Conservation (phyloP, 2,797 vertebrate genomes). For the Agapornis canus region DNA sequence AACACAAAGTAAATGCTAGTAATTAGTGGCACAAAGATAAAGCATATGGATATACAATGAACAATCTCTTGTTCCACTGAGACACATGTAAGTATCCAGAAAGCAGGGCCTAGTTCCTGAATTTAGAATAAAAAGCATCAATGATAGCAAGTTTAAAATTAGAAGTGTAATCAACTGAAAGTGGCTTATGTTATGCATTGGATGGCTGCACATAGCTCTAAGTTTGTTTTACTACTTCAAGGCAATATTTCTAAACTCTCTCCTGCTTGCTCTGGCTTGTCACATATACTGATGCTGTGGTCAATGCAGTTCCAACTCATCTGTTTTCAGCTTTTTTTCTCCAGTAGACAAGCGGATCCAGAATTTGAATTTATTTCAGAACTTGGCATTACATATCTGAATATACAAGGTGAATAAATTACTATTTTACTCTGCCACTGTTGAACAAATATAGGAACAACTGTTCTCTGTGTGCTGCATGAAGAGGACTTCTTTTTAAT, state of each 20-base stretch:
- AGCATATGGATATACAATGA: neutral
- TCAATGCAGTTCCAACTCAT: neutral
- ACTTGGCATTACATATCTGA: rapidly evolving
- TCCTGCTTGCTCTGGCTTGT: neutral
- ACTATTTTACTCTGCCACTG: neutral
- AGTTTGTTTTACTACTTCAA: neutral
- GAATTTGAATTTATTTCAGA: neutral
- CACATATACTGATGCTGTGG: neutral
- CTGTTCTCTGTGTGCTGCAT: neutral
- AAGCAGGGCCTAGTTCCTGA: neutral
- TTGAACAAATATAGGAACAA: neutral
- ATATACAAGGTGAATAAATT: neutral
- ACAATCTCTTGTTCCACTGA: neutral
- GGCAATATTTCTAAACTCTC: neutral
- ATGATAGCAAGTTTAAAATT: neutral
- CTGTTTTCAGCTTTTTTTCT: neutral
- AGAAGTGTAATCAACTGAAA: neutral
- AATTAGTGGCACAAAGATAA: neutral
- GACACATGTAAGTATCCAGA: neutral
- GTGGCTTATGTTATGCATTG: neutral
- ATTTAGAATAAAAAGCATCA: neutral
- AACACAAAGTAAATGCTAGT: neutral
- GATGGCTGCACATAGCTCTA: neutral
- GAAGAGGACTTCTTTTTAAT: neutral
- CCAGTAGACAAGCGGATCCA: rapidly evolving